phyloP scores from a whole-genome alignment of 1,140 invertebrate genomes.

The Thaumetopoea pityocampa region DNA sequence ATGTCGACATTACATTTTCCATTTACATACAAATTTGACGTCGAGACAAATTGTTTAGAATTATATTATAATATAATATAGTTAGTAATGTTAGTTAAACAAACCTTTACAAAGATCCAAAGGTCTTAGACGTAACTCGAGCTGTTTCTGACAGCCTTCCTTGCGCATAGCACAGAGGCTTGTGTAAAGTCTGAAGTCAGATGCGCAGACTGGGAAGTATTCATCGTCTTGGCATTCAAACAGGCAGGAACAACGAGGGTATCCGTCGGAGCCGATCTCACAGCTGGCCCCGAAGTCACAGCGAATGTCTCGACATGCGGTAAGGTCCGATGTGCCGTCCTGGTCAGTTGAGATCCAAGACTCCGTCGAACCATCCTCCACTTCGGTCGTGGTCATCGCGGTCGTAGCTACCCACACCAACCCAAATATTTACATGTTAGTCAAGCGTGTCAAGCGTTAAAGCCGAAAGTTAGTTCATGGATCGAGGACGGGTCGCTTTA shows the following conservation, averaged over 20 bases:
- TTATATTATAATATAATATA: slow-evolving; percentile 8
- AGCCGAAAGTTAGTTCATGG: slow-evolving; percentile 72
- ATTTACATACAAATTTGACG: neutral
- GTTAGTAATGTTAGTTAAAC: slow-evolving; percentile 24
- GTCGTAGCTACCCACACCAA: slow-evolving; percentile 59
- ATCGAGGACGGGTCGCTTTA: slow-evolving; percentile 56
- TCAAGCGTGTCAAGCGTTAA: slow-evolving; percentile 64
- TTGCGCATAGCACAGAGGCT: slow-evolving; percentile 91
- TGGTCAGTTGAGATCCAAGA: slow-evolving; percentile 45
- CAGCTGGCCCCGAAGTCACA: slow-evolving; percentile 91
- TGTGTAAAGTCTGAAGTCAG: slow-evolving; percentile 87
- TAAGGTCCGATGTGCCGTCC: slow-evolving; percentile 72
- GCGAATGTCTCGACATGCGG: slow-evolving; percentile 86
- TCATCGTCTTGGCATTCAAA: slow-evolving; percentile 81
- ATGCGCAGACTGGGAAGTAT: slow-evolving; percentile 87
- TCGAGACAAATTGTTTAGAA: too few species aligned
- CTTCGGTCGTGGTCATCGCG: slow-evolving; percentile 64
- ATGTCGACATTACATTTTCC: slow-evolving; percentile 4
- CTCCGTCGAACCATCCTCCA: slow-evolving; percentile 55
- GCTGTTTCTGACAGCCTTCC: slow-evolving; percentile 89
- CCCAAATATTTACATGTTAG: slow-evolving; percentile 72
- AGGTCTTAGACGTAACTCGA: slow-evolving; percentile 86
- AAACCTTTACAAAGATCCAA: slow-evolving; percentile 90
- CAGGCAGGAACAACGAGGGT: slow-evolving; percentile 85
- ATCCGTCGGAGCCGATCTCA: slow-evolving; percentile 84